phyloP scores from a whole-genome alignment of 2,888 invertebrate genomes.

The Hofmannophila pseudospretella region DNA sequence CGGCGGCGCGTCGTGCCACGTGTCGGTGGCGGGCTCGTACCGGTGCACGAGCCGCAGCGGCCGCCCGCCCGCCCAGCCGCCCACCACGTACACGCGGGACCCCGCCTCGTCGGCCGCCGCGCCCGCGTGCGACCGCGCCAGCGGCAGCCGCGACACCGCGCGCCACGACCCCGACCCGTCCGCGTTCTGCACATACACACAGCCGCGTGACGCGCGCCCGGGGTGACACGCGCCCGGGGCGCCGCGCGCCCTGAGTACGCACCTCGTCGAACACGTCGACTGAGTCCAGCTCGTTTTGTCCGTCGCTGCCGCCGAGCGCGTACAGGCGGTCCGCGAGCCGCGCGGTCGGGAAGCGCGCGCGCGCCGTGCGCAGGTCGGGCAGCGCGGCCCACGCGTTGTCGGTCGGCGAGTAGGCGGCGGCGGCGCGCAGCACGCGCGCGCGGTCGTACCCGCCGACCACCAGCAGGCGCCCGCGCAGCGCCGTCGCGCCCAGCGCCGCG shows the following conservation, averaged over 20 bases:
- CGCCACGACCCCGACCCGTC: constrained; percentile 6
- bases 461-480: constrained; percentile 82
- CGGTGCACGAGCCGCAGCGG: constrained; percentile 84
- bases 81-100: constrained; percentile 83
- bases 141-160: constrained; percentile 58
- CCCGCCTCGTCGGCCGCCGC: constrained; percentile 81
- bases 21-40: constrained; percentile 79
- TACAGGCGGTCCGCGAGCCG: constrained; percentile 81
- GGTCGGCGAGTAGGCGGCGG: constrained; percentile 85
- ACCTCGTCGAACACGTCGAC: constrained; percentile 40
- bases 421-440: constrained; percentile 86
- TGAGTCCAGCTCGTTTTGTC: constrained; percentile 85
- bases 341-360: constrained; percentile 89
- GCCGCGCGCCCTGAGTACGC: constrained; percentile 13
- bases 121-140: constrained; percentile 84
- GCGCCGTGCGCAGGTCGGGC: constrained; percentile 83
- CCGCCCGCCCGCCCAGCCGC: constrained; percentile 84
- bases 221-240: constrained; percentile 10
- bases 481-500: constrained; percentile 85
- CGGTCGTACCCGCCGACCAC: constrained; percentile 91
- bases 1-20: constrained; percentile 83
- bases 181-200: background rate
- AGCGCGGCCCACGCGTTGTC: constrained; percentile 83
- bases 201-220: constrained; percentile 75
- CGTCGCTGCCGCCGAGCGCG: constrained; percentile 90